A percentile compares a stretch with the other conserved stretches of the same genome.
Evolutionary conservation across 2,888 invertebrate species (phyloP).

Genomic region (Drosophila leonis): DNA sequence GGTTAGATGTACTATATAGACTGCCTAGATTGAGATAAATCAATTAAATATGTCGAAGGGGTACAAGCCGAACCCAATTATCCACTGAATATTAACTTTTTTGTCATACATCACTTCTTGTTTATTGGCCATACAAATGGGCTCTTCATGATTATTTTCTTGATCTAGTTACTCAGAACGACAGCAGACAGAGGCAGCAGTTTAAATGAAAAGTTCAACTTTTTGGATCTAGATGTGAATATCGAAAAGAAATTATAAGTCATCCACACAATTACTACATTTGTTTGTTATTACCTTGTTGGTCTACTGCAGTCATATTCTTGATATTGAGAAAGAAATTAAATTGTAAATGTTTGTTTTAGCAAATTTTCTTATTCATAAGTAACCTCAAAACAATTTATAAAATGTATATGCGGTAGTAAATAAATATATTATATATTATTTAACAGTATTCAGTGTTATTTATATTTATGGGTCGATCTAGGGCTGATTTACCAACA

Average conservation of each 20-base stretch:
- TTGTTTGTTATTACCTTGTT: neutral
- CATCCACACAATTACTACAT: neutral
- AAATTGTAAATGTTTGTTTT: neutral
- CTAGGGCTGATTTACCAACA: neutral
- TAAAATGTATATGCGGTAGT: neutral
- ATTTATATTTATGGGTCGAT: neutral
- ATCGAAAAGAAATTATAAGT: neutral
- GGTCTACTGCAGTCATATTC: neutral
- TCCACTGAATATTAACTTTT: too few species aligned
- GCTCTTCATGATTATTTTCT: neutral
- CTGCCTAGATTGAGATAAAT: neutral
- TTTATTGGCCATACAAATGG: neutral
- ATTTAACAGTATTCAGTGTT: neutral
- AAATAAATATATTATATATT: conserved; percentile 2
- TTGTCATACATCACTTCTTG: too few species aligned
- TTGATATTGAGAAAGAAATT: neutral
- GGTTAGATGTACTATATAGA: neutral
- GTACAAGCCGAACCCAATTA: neutral
- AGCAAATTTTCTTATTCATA: neutral
- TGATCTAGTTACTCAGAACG: neutral
- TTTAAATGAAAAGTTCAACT: neutral
- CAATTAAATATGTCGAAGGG: neutral
- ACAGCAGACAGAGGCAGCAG: neutral
- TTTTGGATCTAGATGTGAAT: neutral
- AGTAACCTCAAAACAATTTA: neutral